A percentile compares a stretch with the other conserved stretches of the same genome.
Evolutionary conservation across 2,888 invertebrate species (phyloP).

Genomic region (Tetragnatha montana): DNA sequence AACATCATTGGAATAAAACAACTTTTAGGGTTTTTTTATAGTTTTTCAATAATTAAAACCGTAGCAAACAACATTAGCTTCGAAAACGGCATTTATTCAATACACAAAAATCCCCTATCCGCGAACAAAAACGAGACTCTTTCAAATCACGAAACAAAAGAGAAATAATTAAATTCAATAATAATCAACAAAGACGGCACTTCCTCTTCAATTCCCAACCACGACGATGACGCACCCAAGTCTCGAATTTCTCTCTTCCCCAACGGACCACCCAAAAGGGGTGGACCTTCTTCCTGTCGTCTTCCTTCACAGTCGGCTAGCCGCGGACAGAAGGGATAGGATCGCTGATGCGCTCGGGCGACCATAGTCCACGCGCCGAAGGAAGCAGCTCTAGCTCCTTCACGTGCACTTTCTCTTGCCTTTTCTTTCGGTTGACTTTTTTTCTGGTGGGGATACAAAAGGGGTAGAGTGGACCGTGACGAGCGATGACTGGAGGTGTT

Average conservation of each 20-base stretch:
- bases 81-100: no score
- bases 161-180: no score
- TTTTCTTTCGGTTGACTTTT: background rate
- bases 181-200: no score
- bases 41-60: no score
- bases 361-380: constrained; percentile 39
- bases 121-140: no score
- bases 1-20: no score
- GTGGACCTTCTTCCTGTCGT: constrained; percentile 28
- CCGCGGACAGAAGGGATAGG: constrained; percentile 23
- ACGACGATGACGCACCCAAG: no score
- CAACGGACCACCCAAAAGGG: background rate
- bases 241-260: background rate
- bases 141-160: no score
- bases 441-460: background rate
- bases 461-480: background rate
- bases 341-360: constrained; percentile 37
- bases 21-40: no score
- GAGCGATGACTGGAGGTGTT: constrained; percentile 9
- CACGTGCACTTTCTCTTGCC: background rate
- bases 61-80: no score
- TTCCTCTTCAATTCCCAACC: no score
- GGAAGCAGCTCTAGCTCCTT: constrained; percentile 14
- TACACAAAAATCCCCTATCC: no score
- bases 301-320: constrained; percentile 44